Conservation (phyloP, 2,797 vertebrate species). For the Phylloscopus collybita region DNA sequence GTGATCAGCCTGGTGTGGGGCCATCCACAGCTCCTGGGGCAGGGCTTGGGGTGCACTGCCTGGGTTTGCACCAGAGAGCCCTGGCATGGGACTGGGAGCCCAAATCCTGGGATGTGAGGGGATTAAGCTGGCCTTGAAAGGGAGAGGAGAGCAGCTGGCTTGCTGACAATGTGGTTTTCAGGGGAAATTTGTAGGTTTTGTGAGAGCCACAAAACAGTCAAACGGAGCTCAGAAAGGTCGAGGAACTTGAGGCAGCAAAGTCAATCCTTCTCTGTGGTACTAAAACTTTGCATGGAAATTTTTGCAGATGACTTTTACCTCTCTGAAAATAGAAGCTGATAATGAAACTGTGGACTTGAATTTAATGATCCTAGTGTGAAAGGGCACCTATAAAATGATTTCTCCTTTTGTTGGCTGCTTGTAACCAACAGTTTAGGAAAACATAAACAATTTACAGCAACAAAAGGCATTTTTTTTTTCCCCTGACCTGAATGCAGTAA, state of each 20-base stretch:
- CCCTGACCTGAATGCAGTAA: conserved; percentile 27
- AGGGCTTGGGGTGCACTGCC: neutral
- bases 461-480: neutral
- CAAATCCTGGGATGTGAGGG: accelerated
- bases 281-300: conserved; percentile 21
- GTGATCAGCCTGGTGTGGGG: neutral
- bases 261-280: neutral
- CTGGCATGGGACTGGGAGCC: neutral
- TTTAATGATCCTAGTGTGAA: conserved; percentile 46
- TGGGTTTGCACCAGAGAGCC: neutral
- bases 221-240: neutral
- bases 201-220: neutral
- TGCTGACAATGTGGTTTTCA: neutral
- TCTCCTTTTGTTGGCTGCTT: conserved; percentile 36
- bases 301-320: conserved; percentile 7
- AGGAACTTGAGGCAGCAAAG: neutral
- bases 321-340: conserved; percentile 36
- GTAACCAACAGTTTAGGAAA: conserved; percentile 33
- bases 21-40: too few relatives aligned
- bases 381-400: conserved; percentile 21
- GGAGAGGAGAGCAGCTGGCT: neutral
- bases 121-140: neutral
- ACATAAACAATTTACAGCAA: conserved; percentile 51
- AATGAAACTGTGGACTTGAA: conserved; percentile 19
- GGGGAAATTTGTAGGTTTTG: neutral